Conservation (phyloP, 2,888 invertebrate species). For the Pheosia gnoma region DNA sequence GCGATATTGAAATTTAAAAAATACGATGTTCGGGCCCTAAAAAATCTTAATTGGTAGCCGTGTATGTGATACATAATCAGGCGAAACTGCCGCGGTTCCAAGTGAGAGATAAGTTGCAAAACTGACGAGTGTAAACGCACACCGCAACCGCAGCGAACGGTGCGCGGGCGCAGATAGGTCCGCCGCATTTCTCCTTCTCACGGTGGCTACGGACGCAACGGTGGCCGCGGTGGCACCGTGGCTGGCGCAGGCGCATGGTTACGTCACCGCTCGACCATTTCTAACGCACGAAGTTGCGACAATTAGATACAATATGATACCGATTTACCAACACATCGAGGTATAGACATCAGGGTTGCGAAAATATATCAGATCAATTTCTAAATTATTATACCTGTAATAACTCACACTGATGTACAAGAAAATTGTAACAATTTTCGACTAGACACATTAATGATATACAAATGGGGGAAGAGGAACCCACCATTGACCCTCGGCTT, state of each 20-base stretch:
- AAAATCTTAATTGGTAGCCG: too few relatives aligned
- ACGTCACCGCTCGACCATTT: conserved; percentile 1
- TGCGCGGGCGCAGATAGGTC: conserved; percentile 33
- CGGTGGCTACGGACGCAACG: conserved; percentile 20
- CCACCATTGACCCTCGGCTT: too few relatives aligned
- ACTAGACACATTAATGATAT: too few relatives aligned
- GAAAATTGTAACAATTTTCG: too few relatives aligned
- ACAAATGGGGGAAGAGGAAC: too few relatives aligned
- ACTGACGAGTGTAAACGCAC: conserved; percentile 35
- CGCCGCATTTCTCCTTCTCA: conserved; percentile 47
- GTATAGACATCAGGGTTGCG: background rate
- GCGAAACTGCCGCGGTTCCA: background rate
- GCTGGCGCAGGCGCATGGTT: background rate
- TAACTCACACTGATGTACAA: too few relatives aligned
- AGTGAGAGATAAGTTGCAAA: conserved; percentile 36
- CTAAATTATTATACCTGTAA: too few relatives aligned
- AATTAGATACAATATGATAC: conserved; percentile 1
- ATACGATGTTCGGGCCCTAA: too few relatives aligned
- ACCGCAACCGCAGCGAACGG: conserved; percentile 39
- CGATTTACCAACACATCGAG: background rate
- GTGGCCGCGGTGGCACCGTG: conserved; percentile 14
- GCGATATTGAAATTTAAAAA: too few relatives aligned
- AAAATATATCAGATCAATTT: too few relatives aligned
- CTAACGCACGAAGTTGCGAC: conserved; percentile 1
- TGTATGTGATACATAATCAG: too few relatives aligned